phyloP scores from a whole-genome alignment of 2,888 invertebrate genomes.

The Laothoe populi region DNA sequence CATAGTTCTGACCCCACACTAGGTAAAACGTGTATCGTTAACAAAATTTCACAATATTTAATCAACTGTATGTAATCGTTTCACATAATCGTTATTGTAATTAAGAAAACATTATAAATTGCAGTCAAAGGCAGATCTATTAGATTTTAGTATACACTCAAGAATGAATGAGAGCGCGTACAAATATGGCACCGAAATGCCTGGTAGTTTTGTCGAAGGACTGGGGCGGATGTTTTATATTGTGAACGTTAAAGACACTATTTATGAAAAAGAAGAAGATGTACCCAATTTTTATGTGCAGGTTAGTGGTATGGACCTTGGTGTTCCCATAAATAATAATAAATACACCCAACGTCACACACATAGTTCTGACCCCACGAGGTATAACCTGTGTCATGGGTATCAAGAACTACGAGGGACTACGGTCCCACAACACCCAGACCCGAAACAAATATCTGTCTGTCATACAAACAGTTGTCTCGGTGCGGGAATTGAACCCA shows the following conservation, averaged over 20 bases:
- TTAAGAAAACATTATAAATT: background rate
- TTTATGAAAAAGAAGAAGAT: slow-evolving; percentile 82
- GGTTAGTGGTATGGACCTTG: slow-evolving; percentile 70
- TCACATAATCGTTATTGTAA: background rate
- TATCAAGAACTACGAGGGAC: no score
- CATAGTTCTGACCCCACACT: no score
- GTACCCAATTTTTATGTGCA: slow-evolving; percentile 88
- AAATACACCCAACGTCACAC: no score
- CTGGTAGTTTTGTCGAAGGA: slow-evolving; percentile 60
- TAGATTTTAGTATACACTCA: background rate
- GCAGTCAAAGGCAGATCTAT: no score
- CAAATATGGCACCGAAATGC: slow-evolving; percentile 5
- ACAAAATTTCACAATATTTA: slow-evolving; percentile 1
- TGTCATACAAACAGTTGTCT: no score
- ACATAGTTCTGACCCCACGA: no score
- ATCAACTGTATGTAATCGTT: background rate
- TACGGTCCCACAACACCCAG: no score
- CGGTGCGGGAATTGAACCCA: no score
- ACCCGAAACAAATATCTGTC: no score
- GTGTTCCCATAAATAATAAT: no score
- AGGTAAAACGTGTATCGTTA: no score
- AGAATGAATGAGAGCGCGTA: background rate
- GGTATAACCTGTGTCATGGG: no score
- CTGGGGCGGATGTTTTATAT: slow-evolving; percentile 87
- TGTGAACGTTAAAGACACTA: slow-evolving; percentile 85